Base-by-base conservation (phyloP, 2,797 vertebrate genomes). In the Myotis pilosus region DNA sequence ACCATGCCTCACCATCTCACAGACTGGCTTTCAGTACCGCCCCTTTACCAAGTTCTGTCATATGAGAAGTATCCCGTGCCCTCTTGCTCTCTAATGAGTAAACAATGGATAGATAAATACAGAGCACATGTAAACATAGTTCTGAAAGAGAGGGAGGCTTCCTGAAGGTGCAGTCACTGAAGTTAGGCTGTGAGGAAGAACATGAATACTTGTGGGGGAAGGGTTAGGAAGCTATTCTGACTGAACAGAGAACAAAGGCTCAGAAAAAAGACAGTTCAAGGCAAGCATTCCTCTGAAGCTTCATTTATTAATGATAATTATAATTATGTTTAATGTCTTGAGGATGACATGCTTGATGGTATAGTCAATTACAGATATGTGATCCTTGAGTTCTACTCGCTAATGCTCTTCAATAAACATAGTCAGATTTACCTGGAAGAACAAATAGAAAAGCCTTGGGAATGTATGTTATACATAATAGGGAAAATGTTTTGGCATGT, bases 341-440 rank as follows among this genome's bases (percentile, higher is more conserved):
- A 87, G 57, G 36, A 64, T n/a, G 49, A n/a, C 23, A n/a, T 57
- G 25, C 12, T 74, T 16, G 44, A 62, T 41, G 53, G 0, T 53
- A 47, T 23, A 49, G 15, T 80, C 28, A 88, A 25, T 41, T 49
- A 49, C 0, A 51, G 25, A 57, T 28, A 55, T 3, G 16, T 55
- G 80, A 68, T 49, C 36, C 44, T 80, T 84, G 5, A 41, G 5
- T 91, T 60, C 41, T n/a, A 66, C 30, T 49, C 89, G 53, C 6
- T 51, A 84, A 82, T 62, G 30, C 55, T 81, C 57, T 76, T 66
- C 41, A 69, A 11, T 47, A 87, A 82, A 75, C 68, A 62, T 51
- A 69, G 28, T n/a, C 15, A 57, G 20, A 36, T 84, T 92, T 74
- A 83, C 64, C 38, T 76, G 9, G 51, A 88, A 25, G 79, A 85